Evolutionary conservation across 2,113 vertebrate genomes (phyloP).

Genomic region (Paraplagusia blochii): DNA sequence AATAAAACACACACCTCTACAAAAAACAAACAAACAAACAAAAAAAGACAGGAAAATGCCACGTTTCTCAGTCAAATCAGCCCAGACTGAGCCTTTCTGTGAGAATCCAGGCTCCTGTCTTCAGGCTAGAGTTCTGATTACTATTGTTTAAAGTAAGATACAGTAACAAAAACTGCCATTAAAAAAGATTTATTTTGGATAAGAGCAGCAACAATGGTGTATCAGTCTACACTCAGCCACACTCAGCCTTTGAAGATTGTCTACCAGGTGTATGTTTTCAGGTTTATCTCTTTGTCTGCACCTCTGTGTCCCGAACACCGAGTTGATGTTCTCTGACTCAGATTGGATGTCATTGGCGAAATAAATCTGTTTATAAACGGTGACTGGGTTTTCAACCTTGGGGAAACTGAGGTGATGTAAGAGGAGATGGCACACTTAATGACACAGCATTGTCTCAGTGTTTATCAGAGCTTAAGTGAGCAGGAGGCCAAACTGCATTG

Average conservation of each 20-base stretch:
- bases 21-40: too few relatives aligned
- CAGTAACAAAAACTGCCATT: background rate
- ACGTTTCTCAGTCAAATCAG: too few relatives aligned
- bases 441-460: constrained; percentile 8
- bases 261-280: too few relatives aligned
- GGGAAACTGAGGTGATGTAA: constrained; percentile 46
- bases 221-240: too few relatives aligned
- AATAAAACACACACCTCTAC: too few relatives aligned
- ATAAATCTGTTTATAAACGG: constrained; percentile 14
- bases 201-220: background rate
- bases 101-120: too few relatives aligned
- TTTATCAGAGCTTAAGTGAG: background rate
- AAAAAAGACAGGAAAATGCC: too few relatives aligned
- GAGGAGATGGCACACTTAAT: constrained; percentile 23
- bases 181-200: background rate
- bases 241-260: too few relatives aligned
- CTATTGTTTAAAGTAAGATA: background rate
- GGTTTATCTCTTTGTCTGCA: background rate
- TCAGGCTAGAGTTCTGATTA: background rate
- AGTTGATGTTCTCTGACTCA: constrained; percentile 22
- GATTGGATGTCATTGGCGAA: constrained; percentile 29
- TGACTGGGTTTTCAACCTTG: constrained; percentile 44
- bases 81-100: too few relatives aligned
- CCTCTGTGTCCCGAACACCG: background rate
- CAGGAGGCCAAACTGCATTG: background rate